phyloP scores from a whole-genome alignment of 2,113 vertebrate species.

The Nettapus auritus region DNA sequence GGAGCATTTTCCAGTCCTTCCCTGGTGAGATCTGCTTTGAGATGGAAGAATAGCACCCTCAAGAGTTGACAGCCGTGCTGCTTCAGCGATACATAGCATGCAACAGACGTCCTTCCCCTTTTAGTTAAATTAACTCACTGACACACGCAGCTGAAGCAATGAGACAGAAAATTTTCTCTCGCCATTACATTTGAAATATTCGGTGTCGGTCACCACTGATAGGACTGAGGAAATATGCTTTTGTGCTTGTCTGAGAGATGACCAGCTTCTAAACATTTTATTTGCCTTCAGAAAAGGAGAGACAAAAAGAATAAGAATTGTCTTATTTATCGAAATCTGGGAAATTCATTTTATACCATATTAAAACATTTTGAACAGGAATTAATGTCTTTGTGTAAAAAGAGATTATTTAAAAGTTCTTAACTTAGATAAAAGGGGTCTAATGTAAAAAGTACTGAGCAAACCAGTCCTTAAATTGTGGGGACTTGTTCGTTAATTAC shows the following conservation, averaged over 20 bases:
- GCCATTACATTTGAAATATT: background rate
- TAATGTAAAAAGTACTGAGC: background rate
- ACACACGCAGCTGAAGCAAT: background rate
- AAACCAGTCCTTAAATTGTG: constrained; percentile 62
- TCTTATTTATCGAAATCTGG: background rate
- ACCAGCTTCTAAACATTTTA: background rate
- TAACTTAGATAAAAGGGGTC: constrained; percentile 45
- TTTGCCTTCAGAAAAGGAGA: background rate
- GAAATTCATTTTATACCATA: background rate
- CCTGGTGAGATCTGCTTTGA: background rate
- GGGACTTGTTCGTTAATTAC: constrained; percentile 66
- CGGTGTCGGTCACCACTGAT: background rate
- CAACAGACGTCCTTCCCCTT: constrained; percentile 16
- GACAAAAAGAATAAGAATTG: background rate
- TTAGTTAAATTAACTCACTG: background rate
- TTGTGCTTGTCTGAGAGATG: background rate
- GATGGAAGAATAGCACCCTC: constrained; percentile 73
- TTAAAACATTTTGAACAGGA: constrained; percentile 8
- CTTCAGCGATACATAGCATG: background rate
- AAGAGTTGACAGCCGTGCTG: constrained; percentile 54
- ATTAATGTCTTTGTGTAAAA: background rate
- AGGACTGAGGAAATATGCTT: background rate
- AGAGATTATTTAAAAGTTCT: constrained; percentile 25
- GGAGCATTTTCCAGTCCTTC: background rate
- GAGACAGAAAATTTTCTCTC: background rate